These are phyloP conservation scores for Chiroxiphia lanceolata DNA, from an alignment of 2,797 vertebrate species.

Conservation along the genomic window DNA sequence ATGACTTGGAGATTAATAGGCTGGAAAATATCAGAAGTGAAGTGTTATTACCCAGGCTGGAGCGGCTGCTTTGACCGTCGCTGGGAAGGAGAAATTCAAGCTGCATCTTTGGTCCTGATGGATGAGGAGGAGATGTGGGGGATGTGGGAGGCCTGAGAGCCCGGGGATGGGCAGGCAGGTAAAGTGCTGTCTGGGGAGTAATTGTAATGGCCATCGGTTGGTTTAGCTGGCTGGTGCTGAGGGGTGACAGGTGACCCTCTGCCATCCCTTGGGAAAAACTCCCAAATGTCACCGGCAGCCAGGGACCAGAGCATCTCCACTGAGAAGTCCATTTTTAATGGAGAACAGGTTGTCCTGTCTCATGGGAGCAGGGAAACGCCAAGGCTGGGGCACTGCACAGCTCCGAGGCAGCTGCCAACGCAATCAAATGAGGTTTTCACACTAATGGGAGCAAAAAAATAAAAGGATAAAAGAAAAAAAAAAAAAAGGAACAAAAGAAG, in stretches of 20 bases:
- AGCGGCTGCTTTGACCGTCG: not conserved
- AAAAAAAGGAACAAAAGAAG: not conserved
- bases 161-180: not conserved
- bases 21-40: constrained; percentile 26
- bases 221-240: rapidly evolving
- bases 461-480: too few relatives aligned
- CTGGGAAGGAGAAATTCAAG: not conserved
- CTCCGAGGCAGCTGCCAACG: not conserved
- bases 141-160: not conserved
- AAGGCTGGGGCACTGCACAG: not conserved
- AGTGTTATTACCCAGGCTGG: not conserved
- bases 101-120: not conserved
- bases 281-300: not conserved
- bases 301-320: not conserved
- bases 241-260: not conserved
- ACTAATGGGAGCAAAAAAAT: not conserved
- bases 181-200: not conserved
- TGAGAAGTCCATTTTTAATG: not conserved
- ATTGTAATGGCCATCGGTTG: rapidly evolving
- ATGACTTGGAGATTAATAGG: constrained; percentile 53
- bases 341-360: not conserved
- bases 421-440: not conserved
- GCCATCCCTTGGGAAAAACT: not conserved
- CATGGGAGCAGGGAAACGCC: rapidly evolving
- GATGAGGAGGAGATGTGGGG: not conserved